Evolutionary conservation across 2,888 invertebrate species (phyloP), one percentile per base, ranked within the genome.

Genomic region (Andrena bicolor): DNA sequence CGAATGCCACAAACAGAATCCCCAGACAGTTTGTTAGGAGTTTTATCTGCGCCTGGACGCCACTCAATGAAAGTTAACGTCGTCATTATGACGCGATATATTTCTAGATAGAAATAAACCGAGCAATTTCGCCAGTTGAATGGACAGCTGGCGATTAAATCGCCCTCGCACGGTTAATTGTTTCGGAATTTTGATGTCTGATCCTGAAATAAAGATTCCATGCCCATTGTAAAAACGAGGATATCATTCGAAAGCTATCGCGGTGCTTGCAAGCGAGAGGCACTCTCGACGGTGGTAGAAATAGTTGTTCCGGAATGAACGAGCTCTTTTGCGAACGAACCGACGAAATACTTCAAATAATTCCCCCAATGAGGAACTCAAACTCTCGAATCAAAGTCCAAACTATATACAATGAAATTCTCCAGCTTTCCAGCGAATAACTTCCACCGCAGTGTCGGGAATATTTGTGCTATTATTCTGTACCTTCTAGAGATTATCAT

Each of bases 271-370:
- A 64, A 53, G 51, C 23, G 35, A 61, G 70, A 53, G 20, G 35
- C 48, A 20, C 51, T 51, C 35, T 61, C 30, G 60, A 10, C n/a
- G 16, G 28, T 2, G 51, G 51, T 20, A 2, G 28, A 41, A 63
- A 56, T 76, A 30, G 30, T 63, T 76, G 35, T 63, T 66, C 3
- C 28, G 30, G 58, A 70, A 61, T 28, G 76, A 76, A 70, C 70
- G 53, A 28, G 32, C 51, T 60, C 68, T 69, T 69, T 69, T 69
- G 60, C 28, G 76, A 76, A 63, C 70, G 61, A 28, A 30, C 51
- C 49, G 16, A 13, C 8, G 60, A 56, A 71, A 76, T 76, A 76
- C 76, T 76, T 76, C 53, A 63, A 71, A 76, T 71, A 71, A 76
- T 70, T 76, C 56, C 13, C 2, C n/a, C 23, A 53, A 63, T 53